Percentiles rank a stretch among this genome's conserved stretches.
phyloP scores from a whole-genome alignment of 2,113 vertebrate genomes.

The Tupaia chinensis region DNA sequence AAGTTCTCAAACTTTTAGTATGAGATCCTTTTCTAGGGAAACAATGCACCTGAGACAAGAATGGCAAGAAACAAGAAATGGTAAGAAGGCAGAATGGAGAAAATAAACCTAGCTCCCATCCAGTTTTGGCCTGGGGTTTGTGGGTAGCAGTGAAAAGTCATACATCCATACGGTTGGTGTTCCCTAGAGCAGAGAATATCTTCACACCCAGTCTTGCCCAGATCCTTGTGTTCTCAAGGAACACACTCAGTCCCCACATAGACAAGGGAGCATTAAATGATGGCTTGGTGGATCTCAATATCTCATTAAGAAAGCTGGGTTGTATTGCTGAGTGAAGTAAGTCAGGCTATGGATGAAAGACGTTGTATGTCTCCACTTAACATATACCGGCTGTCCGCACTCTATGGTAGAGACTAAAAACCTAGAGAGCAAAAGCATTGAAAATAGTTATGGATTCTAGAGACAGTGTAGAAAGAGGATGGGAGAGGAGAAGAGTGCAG shows the following conservation, averaged over 20 bases:
- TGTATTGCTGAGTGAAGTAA: no score
- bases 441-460: no score
- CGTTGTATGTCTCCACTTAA: no score
- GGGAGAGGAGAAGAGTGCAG: no score
- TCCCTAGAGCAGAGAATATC: not conserved
- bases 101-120: not conserved
- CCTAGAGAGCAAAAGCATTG: no score
- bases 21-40: not conserved
- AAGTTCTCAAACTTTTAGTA: not conserved
- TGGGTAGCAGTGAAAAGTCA: not conserved
- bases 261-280: not conserved
- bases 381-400: no score
- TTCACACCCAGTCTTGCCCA: not conserved
- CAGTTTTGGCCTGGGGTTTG: not conserved
- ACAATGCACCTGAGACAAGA: not conserved
- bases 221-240: not conserved
- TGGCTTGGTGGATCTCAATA: not conserved
- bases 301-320: not conserved
- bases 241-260: not conserved
- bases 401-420: no score
- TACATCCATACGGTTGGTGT: not conserved
- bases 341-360: no score
- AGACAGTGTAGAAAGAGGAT: no score
- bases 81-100: not conserved
- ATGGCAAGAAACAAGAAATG: not conserved